Evolutionary conservation across 2,797 vertebrate species (phyloP).

Genomic region (Hippocampus kuda): DNA sequence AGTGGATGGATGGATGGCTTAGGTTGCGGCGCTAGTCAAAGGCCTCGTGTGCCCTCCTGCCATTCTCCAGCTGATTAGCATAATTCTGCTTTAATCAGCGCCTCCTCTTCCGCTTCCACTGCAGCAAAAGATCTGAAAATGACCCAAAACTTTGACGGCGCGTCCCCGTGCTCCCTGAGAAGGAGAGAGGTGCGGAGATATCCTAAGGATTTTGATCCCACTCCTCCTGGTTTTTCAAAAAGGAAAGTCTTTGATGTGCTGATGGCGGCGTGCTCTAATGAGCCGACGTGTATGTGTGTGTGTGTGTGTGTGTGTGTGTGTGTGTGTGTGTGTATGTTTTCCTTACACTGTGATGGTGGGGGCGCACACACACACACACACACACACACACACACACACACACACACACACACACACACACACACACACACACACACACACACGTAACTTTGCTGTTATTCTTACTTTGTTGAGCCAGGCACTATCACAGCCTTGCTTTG

Average conservation of each 20-base stretch:
- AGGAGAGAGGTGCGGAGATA: constrained; percentile 38
- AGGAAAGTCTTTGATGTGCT: constrained; percentile 49
- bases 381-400: constrained; percentile 27
- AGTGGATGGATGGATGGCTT: constrained; percentile 16
- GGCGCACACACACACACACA: too few species aligned
- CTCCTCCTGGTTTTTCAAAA: constrained; percentile 37
- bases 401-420: constrained; percentile 29
- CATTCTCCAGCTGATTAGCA: constrained; percentile 55
- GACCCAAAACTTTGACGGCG: constrained; percentile 48
- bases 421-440: constrained; percentile 46
- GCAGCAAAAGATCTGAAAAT: constrained; percentile 48
- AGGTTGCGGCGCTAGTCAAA: constrained; percentile 45
- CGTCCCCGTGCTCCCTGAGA: constrained; percentile 31
- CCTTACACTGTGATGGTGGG: too few species aligned
- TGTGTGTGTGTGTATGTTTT: too few species aligned
- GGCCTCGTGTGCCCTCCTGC: constrained; percentile 44
- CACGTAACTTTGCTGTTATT: constrained; percentile 54
- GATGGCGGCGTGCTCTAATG: constrained; percentile 54
- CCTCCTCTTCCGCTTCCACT: constrained; percentile 26
- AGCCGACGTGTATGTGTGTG: constrained; percentile 41
- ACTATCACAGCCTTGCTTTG: constrained; percentile 47
- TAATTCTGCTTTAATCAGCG: constrained; percentile 60
- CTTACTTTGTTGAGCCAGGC: constrained; percentile 53
- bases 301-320: too few species aligned
- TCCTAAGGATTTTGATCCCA: constrained; percentile 47